Evolutionary conservation across 2,113 vertebrate species (phyloP), one percentile per base, ranked within the genome.

Genomic region (Piprites chloris): DNA sequence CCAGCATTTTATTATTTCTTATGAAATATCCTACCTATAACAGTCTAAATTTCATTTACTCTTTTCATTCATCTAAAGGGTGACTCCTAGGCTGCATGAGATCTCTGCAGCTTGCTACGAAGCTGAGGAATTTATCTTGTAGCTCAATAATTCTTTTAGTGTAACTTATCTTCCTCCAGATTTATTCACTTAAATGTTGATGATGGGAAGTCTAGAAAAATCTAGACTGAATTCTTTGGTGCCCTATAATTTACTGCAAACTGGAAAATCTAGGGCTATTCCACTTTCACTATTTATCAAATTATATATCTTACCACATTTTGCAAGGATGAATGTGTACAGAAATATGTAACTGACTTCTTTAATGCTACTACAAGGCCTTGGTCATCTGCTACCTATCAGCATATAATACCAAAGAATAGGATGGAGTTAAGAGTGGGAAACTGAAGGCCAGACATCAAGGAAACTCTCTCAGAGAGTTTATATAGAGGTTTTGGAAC

Each of bases 401-500:
- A 87, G 55, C 50, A 83, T 50, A 77, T 11, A 79, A 33, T 46
- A 83, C 80, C 59, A 94, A 91, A 50, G 42, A 80, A 73, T 47
- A 80, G n/a, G 91, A 88, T 49, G 28, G 35, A 86, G 50, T 88
- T 90, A 94, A 86, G 75, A 94, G 86, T 80, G 67, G 82, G 61
- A 96, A 82, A 91, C 9, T 47, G 72, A 71, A 96, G 42, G 61
- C 10, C 84, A 65, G 82, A 95, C 79, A 93, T 73, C 59, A 86
- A 91, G 82, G 72, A 77, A 90, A 88, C 87, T 61, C 85, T 90
- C 71, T 92, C 75, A 95, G 81, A 88, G 50, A 77, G 67, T 87
- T 91, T 93, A 69, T 49, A 85, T 4, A 77, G 44, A 95, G 23
- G 61, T 74, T 94, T 96, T 81, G 65, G 67, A 92, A 83, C 24